These are phyloP conservation scores for Pseudolycoriella hygida DNA, from an alignment of 2,888 invertebrate genomes.

Conservation along the genomic window DNA sequence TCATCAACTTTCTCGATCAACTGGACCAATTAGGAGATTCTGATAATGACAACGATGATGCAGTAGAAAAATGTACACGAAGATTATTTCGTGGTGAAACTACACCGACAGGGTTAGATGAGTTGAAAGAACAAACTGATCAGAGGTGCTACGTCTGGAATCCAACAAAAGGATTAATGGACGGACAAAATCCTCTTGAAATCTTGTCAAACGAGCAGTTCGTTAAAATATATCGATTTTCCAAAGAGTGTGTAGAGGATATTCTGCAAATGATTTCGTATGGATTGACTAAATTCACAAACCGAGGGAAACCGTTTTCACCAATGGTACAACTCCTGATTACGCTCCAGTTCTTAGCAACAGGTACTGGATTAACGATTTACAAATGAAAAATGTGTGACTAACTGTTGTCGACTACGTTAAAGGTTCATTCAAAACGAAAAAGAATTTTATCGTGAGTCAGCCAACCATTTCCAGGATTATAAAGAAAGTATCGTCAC, in stretches of 20 bases:
- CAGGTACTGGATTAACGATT: too few species aligned
- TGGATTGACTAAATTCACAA: conserved; percentile 12
- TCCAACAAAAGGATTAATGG: neutral
- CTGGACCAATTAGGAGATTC: neutral
- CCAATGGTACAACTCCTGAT: conserved; percentile 13
- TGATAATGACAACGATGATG: neutral
- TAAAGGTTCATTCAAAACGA: conserved; percentile 12
- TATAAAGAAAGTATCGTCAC: conserved; percentile 12
- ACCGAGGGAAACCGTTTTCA: conserved; percentile 12
- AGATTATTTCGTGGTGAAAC: neutral
- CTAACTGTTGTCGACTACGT: too few species aligned
- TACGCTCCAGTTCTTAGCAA: conserved; percentile 13
- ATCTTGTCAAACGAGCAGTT: conserved; percentile 10
- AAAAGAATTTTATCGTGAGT: conserved; percentile 12
- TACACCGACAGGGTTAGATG: neutral
- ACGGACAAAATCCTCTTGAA: neutral
- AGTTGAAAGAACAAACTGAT: neutral
- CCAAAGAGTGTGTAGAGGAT: conserved; percentile 12
- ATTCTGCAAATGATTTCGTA: conserved; percentile 13
- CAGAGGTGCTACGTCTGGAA: too few species aligned
- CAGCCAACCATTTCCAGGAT: conserved; percentile 14
- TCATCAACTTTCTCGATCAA: neutral
- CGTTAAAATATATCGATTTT: conserved; percentile 11
- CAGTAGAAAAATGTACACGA: neutral
- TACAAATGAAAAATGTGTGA: neutral